These are phyloP conservation scores for Trichonephila clavata DNA, from an alignment of 1,140 invertebrate genomes.

Conservation along the genomic window DNA sequence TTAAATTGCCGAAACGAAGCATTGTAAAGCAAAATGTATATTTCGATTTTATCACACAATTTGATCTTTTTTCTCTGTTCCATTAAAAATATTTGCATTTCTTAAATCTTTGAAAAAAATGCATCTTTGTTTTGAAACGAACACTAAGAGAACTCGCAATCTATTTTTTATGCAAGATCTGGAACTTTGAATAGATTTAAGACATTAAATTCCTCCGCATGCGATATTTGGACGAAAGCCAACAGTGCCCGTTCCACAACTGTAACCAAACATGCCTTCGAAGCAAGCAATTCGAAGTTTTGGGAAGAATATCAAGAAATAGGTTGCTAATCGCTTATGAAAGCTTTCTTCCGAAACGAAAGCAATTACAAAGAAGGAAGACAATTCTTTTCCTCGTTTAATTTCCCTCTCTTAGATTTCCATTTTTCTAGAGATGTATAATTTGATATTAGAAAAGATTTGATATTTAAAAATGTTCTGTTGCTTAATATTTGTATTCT, in stretches of 20 bases:
- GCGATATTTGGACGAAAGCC: slow-evolving; percentile 44
- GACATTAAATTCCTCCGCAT: slow-evolving; percentile 37
- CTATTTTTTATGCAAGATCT: slow-evolving; percentile 6
- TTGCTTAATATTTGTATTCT: too few relatives aligned
- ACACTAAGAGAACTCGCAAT: neutral
- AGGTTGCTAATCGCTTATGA: slow-evolving; percentile 58
- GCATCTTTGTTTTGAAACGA: neutral
- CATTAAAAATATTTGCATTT: neutral
- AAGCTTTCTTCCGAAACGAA: slow-evolving; percentile 32
- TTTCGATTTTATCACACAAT: neutral
- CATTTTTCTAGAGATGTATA: neutral
- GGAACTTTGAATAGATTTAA: slow-evolving; percentile 38
- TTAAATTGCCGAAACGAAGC: too few relatives aligned
- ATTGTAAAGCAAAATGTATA: too few relatives aligned
- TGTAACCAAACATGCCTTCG: slow-evolving; percentile 11
- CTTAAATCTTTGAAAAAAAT: neutral
- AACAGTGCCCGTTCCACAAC: neutral
- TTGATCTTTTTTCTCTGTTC: neutral
- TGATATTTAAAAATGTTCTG: neutral
- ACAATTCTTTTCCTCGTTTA: neutral
- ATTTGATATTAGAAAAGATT: neutral
- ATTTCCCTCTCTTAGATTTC: neutral
- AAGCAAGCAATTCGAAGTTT: neutral
- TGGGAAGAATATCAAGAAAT: slow-evolving; percentile 37
- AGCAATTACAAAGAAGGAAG: slow-evolving; percentile 44